Percentiles rank a stretch among this genome's conserved stretches.
phyloP scores from a whole-genome alignment of 2,113 vertebrate genomes.

The Nymphicus hollandicus region DNA sequence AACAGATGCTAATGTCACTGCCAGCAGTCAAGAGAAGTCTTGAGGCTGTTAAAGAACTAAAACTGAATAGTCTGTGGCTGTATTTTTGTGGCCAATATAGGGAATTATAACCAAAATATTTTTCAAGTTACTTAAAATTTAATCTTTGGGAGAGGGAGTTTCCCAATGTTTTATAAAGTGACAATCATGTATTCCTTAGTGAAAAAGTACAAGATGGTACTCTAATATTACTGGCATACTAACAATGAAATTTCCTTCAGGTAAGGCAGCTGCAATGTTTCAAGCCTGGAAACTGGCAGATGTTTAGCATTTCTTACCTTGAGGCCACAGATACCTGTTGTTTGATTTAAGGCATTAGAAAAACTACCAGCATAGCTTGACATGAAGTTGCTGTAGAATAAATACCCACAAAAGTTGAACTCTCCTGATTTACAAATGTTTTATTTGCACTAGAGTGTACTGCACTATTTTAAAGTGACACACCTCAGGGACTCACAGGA shows the following conservation, averaged over 20 bases:
- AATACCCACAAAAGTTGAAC: slow-evolving; percentile 23
- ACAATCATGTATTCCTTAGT: not conserved
- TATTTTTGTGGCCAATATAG: not conserved
- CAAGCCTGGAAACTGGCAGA: slow-evolving; percentile 43
- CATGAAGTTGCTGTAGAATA: slow-evolving; percentile 54
- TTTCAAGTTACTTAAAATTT: not conserved
- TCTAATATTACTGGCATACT: not conserved
- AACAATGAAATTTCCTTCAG: slow-evolving; percentile 20
- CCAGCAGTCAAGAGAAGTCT: not conserved
- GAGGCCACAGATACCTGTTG: slow-evolving; percentile 52
- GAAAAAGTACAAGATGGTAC: not conserved
- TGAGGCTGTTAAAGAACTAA: not conserved
- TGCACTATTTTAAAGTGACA: slow-evolving; percentile 22
- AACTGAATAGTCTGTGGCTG: not conserved
- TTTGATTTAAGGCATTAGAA: slow-evolving; percentile 70
- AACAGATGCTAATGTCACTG: not conserved
- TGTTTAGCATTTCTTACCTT: slow-evolving; percentile 63
- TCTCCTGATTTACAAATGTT: slow-evolving; percentile 26
- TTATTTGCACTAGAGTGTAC: slow-evolving; percentile 34
- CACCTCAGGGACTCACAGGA: slow-evolving; percentile 9
- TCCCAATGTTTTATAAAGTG: not conserved
- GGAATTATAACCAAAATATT: not conserved
- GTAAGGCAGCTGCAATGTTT: slow-evolving; percentile 10
- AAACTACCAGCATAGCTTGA: slow-evolving; percentile 46
- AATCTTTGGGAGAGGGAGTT: not conserved